phyloP scores from a whole-genome alignment of 2,888 invertebrate genomes.

The Drosophila niveifrons region DNA sequence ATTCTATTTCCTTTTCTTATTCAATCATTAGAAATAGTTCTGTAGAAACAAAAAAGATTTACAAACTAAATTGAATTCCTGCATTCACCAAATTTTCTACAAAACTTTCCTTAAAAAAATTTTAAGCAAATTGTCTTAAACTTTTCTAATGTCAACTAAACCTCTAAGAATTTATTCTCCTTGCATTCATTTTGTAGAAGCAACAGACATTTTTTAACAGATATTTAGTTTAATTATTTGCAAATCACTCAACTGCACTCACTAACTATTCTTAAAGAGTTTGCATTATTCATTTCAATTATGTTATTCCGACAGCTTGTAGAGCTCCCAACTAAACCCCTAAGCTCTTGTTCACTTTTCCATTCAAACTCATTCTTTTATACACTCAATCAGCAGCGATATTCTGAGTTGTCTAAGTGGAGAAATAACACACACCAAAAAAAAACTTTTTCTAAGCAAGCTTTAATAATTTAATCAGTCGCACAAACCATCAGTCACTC shows the following conservation, averaged over 20 bases:
- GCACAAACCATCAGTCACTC: not conserved
- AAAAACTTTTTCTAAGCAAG: not conserved
- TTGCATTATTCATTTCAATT: too few relatives aligned
- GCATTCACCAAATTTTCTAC: not conserved
- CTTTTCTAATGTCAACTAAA: not conserved
- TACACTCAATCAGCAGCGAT: too few relatives aligned
- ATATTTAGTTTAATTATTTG: too few relatives aligned
- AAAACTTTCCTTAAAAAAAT: not conserved
- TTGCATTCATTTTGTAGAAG: not conserved
- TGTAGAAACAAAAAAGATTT: too few relatives aligned
- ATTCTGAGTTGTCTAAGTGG: too few relatives aligned
- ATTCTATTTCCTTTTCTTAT: too few relatives aligned
- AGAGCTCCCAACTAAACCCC: not conserved
- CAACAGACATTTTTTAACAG: too few relatives aligned
- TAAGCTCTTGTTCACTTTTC: not conserved
- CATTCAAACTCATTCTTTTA: not conserved
- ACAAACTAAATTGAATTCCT: too few relatives aligned
- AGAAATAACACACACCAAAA: not conserved
- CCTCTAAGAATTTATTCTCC: not conserved
- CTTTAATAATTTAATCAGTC: not conserved
- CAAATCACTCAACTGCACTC: too few relatives aligned
- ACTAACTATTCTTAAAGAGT: too few relatives aligned
- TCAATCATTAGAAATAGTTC: too few relatives aligned
- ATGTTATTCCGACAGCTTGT: too few relatives aligned
- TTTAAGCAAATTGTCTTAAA: not conserved